Percentiles rank a stretch among this genome's conserved stretches.
Conservation (phyloP, 2,888 invertebrate species). For the Anorthoa munda region DNA sequence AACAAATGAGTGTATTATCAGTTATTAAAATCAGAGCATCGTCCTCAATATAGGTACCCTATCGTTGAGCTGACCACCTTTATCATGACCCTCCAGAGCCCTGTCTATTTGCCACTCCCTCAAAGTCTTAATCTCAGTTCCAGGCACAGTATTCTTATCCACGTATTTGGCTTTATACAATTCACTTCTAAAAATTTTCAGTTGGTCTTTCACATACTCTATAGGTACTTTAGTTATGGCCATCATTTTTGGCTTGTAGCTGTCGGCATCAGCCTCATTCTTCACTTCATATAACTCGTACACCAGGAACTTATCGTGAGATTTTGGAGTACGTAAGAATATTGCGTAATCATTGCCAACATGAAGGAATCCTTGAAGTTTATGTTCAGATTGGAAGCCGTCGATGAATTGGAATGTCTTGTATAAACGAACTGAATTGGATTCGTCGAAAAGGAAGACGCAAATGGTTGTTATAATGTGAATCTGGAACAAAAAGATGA, state of each 20-base stretch:
- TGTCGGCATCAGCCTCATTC: slow-evolving; percentile 73
- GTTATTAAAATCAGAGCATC: slow-evolving; percentile 58
- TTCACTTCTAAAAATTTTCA: slow-evolving; percentile 78
- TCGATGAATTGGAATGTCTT: slow-evolving; percentile 84
- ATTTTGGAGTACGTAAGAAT: slow-evolving; percentile 77
- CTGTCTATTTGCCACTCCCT: slow-evolving; percentile 86
- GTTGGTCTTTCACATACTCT: slow-evolving; percentile 81
- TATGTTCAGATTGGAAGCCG: slow-evolving; percentile 80
- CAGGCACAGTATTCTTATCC: slow-evolving; percentile 80
- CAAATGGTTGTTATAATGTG: slow-evolving; percentile 57
- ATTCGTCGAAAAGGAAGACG: slow-evolving; percentile 57
- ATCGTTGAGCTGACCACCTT: slow-evolving; percentile 64
- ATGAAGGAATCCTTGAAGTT: slow-evolving; percentile 81
- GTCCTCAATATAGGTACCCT: slow-evolving; percentile 75
- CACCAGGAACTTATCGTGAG: slow-evolving; percentile 79
- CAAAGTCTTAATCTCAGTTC: slow-evolving; percentile 81
- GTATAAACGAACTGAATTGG: slow-evolving; percentile 79
- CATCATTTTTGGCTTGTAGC: slow-evolving; percentile 77
- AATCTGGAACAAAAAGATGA: slow-evolving; percentile 69
- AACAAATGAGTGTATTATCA: background rate
- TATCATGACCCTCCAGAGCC: slow-evolving; percentile 69
- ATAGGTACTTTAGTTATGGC: slow-evolving; percentile 84
- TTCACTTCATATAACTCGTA: slow-evolving; percentile 85
- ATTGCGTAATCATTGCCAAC: slow-evolving; percentile 84
- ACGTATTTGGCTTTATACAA: slow-evolving; percentile 81